Percentiles rank a stretch among this genome's conserved stretches.
Evolutionary conservation across 1,140 invertebrate species (phyloP).

Genomic region (Brachionus angularis): DNA sequence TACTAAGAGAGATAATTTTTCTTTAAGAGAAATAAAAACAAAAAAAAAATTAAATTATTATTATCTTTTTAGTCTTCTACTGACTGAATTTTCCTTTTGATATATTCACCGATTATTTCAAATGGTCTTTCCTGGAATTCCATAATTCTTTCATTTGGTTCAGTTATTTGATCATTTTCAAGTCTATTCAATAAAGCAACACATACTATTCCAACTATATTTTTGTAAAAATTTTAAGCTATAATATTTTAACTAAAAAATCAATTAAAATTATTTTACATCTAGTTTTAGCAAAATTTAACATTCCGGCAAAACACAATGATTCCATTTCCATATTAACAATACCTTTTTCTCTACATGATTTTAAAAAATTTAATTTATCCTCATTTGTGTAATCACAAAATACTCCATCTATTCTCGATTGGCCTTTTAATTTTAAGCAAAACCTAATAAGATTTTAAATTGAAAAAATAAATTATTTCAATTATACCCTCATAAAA

Average conservation of each 20-base stretch:
- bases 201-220: constrained; percentile 85
- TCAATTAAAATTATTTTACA: background rate
- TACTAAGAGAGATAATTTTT: no score
- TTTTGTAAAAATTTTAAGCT: no score
- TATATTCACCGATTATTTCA: constrained; percentile 60
- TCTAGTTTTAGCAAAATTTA: constrained; percentile 80
- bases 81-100: constrained; percentile 15
- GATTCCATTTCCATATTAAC: constrained; percentile 98
- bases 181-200: constrained; percentile 86
- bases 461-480: no score
- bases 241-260: no score
- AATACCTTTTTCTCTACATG: constrained; percentile 72
- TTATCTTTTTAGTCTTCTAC: no score
- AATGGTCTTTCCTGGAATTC: constrained; percentile 90
- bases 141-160: constrained; percentile 77
- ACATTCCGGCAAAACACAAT: constrained; percentile 82
- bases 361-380: constrained; percentile 78
- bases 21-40: no score
- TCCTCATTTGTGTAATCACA: constrained; percentile 85
- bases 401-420: constrained; percentile 88
- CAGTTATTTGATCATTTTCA: constrained; percentile 81
- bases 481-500: constrained; percentile 98
- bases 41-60: no score
- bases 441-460: no score
- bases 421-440: no score